These are phyloP conservation scores for Leucoptera coffeella DNA, from an alignment of 2,888 invertebrate genomes.

Conservation along the genomic window DNA sequence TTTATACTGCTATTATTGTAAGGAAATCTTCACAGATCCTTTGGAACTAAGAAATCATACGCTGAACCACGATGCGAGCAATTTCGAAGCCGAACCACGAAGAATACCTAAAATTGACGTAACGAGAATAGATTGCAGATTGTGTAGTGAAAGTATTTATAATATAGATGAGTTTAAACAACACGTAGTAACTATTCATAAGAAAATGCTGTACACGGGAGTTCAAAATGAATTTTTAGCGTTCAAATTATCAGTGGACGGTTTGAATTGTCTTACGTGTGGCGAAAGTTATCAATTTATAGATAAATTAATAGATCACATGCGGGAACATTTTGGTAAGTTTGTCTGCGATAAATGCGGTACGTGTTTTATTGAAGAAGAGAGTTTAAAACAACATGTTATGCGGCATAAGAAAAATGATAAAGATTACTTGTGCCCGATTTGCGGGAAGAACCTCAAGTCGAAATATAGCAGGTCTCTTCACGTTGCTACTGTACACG, in stretches of 20 bases:
- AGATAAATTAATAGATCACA: slow-evolving; percentile 4
- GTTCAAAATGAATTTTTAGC: slow-evolving; percentile 1
- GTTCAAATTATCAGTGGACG: slow-evolving; percentile 3
- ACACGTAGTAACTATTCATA: slow-evolving; percentile 2
- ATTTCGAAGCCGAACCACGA: slow-evolving; percentile 15
- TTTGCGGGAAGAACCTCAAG: slow-evolving; percentile 36
- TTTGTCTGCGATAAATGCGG: slow-evolving; percentile 7
- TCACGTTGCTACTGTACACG: slow-evolving; percentile 6
- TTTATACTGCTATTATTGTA: slow-evolving; percentile 37
- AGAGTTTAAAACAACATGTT: slow-evolving; percentile 13
- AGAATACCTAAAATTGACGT: slow-evolving; percentile 12
- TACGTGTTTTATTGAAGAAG: slow-evolving; percentile 12
- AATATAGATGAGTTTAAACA: slow-evolving; percentile 2
- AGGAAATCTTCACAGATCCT: slow-evolving; percentile 11
- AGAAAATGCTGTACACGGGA: slow-evolving; percentile 1
- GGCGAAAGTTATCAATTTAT: slow-evolving; percentile 11
- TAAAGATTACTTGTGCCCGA: slow-evolving; percentile 36
- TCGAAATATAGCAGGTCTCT: slow-evolving; percentile 22
- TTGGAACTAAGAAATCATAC: slow-evolving; percentile 3
- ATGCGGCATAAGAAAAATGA: slow-evolving; percentile 15
- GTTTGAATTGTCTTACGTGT: slow-evolving; percentile 7
- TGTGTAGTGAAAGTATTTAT: slow-evolving; percentile 2
- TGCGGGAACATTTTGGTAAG: slow-evolving; percentile 6
- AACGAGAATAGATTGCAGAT: slow-evolving; percentile 4
- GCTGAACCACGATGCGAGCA: slow-evolving; percentile 4